Conservation (phyloP, 1,140 invertebrate species). For the Pseudoatta argentina region DNA sequence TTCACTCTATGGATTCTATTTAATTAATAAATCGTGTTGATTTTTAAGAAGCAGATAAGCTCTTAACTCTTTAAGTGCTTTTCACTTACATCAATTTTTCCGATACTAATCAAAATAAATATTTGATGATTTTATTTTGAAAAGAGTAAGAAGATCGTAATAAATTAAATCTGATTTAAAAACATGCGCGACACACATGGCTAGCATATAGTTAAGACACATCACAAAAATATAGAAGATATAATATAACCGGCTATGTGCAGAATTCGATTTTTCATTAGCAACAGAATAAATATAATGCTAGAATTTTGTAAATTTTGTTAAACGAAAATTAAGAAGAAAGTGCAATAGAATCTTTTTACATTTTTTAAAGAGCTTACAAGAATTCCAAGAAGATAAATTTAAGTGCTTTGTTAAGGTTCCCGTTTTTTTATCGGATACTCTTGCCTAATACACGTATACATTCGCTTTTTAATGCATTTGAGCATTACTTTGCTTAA, state of each 20-base stretch:
- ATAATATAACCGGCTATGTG: not conserved
- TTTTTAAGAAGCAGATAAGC: constrained; percentile 22
- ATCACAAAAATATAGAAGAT: not conserved
- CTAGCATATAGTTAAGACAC: not conserved
- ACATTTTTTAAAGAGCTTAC: not conserved
- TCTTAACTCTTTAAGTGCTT: not conserved
- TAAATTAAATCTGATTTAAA: constrained; percentile 5
- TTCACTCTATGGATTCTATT: constrained; percentile 38
- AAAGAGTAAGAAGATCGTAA: not conserved
- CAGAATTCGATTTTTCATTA: not conserved
- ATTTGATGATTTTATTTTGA: not conserved
- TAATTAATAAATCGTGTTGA: constrained; percentile 67
- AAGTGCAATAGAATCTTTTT: not conserved
- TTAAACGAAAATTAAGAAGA: not conserved
- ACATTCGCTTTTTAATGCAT: not conserved
- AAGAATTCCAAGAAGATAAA: not conserved
- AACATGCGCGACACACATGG: not conserved
- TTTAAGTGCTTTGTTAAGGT: not conserved
- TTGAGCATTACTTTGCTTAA: constrained; percentile 35
- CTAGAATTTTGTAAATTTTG: not conserved
- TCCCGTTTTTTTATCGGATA: not conserved
- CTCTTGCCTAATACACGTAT: not conserved
- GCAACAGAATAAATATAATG: not conserved
- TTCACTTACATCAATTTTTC: constrained; percentile 36
- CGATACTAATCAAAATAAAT: not conserved